Evolutionary conservation across 1,140 invertebrate species (phyloP).

Genomic region (Trichonephila clavipes): DNA sequence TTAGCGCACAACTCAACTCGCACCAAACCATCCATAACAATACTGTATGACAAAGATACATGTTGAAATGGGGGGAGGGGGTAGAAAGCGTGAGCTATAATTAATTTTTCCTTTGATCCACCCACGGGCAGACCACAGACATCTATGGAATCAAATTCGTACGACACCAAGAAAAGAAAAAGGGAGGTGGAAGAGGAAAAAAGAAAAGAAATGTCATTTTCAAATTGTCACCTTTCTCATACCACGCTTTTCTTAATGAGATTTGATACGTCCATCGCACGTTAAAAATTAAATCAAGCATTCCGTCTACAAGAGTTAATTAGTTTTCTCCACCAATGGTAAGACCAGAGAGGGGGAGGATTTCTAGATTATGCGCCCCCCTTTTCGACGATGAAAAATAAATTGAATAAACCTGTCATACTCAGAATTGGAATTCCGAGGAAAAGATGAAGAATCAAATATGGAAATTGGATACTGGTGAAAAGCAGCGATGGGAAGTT

Average conservation of each 20-base stretch:
- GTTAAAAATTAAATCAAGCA: background rate
- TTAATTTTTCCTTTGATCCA: conserved; percentile 1
- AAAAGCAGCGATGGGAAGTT: too few species aligned
- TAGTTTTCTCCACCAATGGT: background rate
- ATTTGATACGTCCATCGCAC: background rate
- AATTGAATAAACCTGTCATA: background rate
- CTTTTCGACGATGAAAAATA: background rate
- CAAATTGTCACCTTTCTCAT: background rate
- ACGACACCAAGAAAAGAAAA: background rate
- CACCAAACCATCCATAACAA: background rate
- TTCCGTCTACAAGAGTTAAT: background rate
- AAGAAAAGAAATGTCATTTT: background rate
- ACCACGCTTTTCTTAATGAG: background rate
- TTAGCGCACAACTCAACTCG: too few species aligned
- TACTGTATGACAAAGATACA: background rate
- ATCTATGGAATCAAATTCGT: background rate
- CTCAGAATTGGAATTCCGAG: background rate
- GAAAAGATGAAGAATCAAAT: background rate
- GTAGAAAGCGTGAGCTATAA: background rate
- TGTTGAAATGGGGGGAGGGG: too few species aligned
- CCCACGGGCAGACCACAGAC: background rate
- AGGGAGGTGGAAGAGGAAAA: too few species aligned
- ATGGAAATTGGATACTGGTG: background rate
- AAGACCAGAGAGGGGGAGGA: background rate
- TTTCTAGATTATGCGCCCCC: too few species aligned